Base-by-base conservation (phyloP, 2,888 invertebrate species). In the Cheilosia vernalis region DNA sequence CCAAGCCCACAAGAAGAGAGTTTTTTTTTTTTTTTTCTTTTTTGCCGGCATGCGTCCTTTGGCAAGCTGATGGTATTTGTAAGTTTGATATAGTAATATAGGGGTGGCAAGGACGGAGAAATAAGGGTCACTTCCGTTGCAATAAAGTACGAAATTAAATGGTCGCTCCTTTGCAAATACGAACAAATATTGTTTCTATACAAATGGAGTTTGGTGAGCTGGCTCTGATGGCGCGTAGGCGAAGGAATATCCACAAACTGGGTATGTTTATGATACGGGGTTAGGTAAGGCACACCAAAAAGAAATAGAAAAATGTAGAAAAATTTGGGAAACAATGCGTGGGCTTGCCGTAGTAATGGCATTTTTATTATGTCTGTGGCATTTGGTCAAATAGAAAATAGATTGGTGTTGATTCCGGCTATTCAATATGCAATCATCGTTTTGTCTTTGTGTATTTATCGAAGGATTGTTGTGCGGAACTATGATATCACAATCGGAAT, bases 311-410 rank as follows among this genome's bases (percentile, higher is more conserved):
- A 27, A 27, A 27, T 1, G 6, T 10, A 24, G n/a, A 17, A 66
- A 30, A 4, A 37, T 37, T 37, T 13, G 9, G 10, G 24, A 40
- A 49, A 49, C 51, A 66, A 64, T 72, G 67, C 37, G 60, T 72
- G 67, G 83, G 72, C 44, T 78, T 73, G 72, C 15, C 78, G 37
- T 30, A 64, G 42, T 78, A 67, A 63, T 66, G 66, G 60, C 72
- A 72, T 72, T 60, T 78, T 66, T 78, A 66, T 78, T 72, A 47
- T 55, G 63, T 47, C 60, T 72, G 30, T 15, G 49, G 40, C 63
- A 44, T 70, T 72, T 66, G 70, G 37, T 66, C 47, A 82, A 66
- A 82, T 42, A 66, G 27, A 64, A 58, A 64, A 37, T 64, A 55
- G 5, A 17, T 55, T 47, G 47, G 17, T 47, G 10, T 49, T 53